Conservation (phyloP, 2,113 vertebrate genomes). For the Crotophaga sulcirostris region DNA sequence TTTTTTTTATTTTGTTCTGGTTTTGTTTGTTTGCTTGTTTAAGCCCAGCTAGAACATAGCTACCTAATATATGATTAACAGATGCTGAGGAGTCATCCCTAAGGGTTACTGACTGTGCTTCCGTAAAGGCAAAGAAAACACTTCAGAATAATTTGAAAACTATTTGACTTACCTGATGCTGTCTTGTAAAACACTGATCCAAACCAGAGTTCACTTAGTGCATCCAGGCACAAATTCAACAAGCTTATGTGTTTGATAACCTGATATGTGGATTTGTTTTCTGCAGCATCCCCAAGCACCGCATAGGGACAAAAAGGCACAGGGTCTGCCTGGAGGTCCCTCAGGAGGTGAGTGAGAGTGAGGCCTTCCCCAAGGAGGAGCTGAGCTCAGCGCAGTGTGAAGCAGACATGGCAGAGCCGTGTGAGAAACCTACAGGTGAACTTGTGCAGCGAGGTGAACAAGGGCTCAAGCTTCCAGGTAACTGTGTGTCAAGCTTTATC, state of each 20-base stretch:
- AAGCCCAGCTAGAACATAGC: neutral
- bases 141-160: neutral
- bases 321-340: slow-evolving; percentile 93
- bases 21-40: neutral
- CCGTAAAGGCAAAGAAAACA: neutral
- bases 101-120: neutral
- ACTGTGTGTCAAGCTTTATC: neutral
- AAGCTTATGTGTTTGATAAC: neutral
- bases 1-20: neutral
- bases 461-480: slow-evolving; percentile 70
- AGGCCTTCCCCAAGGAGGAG: slow-evolving; percentile 85
- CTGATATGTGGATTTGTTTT: neutral
- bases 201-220: neutral
- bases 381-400: slow-evolving; percentile 69
- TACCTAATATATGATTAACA: neutral
- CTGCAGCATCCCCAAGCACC: slow-evolving; percentile 83
- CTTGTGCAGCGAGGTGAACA: slow-evolving; percentile 63
- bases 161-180: neutral
- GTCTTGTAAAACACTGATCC: neutral
- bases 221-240: neutral
- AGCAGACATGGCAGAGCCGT: neutral
- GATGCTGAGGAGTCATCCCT: neutral
- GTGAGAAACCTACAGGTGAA: slow-evolving; percentile 44
- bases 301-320: slow-evolving; percentile 96
- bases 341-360: slow-evolving; percentile 84